These are phyloP conservation scores for Sardina pilchardus DNA, from an alignment of 2,113 vertebrate species.

Conservation along the genomic window DNA sequence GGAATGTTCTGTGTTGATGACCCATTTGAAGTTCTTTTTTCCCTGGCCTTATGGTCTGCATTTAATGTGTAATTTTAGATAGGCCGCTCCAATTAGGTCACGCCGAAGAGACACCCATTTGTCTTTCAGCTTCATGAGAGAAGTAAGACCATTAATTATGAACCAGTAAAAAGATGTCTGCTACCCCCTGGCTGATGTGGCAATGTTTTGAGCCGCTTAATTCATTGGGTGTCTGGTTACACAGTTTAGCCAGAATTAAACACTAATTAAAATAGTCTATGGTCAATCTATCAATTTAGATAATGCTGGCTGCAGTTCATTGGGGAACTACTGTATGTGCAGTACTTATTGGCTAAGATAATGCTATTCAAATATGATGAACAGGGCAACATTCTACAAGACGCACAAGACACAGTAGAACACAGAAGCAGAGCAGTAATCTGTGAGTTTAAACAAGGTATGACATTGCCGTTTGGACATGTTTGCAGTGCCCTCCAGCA, in stretches of 20 bases:
- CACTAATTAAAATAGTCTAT: conserved; percentile 38
- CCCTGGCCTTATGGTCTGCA: conserved; percentile 20
- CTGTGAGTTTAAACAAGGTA: no score
- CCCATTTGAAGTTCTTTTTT: conserved; percentile 42
- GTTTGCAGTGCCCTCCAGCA: no score
- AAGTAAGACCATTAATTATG: conserved; percentile 47
- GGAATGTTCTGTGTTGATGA: conserved; percentile 19
- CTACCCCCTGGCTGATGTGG: conserved; percentile 31
- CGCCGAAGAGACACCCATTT: conserved; percentile 38
- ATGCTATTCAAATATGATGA: neutral
- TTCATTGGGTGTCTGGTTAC: conserved; percentile 38
- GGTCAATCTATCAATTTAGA: neutral
- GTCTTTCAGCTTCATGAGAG: conserved; percentile 40
- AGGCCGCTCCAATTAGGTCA: conserved; percentile 47
- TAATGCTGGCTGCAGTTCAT: neutral
- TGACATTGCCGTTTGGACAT: no score
- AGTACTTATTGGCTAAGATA: neutral
- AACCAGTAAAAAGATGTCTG: conserved; percentile 37
- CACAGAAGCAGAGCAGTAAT: neutral
- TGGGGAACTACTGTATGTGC: neutral
- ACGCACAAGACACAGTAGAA: neutral
- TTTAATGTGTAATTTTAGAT: conserved; percentile 44
- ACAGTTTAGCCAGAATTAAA: conserved; percentile 41
- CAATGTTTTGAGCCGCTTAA: conserved; percentile 40
- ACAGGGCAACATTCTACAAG: neutral